Evolutionary conservation across 2,888 invertebrate species (phyloP).

Genomic region (Alentia gelatinosa): DNA sequence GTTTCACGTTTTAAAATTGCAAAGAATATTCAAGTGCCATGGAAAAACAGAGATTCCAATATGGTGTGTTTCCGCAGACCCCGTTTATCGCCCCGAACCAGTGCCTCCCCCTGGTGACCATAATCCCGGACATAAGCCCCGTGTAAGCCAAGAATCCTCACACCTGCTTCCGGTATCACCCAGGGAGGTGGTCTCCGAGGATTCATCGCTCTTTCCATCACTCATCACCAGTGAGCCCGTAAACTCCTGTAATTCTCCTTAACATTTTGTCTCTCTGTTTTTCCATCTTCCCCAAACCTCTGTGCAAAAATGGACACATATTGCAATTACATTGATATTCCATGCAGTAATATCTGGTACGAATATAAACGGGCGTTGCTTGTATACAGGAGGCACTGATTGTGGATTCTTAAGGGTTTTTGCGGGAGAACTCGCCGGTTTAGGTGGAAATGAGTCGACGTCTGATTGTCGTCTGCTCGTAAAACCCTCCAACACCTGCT

Average conservation of each 20-base stretch:
- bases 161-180: slow-evolving; percentile 49
- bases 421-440: background rate
- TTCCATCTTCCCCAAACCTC: background rate
- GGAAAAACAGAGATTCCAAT: background rate
- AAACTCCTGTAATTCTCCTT: background rate
- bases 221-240: background rate
- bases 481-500: background rate
- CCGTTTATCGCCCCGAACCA: background rate
- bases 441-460: background rate
- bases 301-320: too few species aligned
- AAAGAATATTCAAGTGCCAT: too few species aligned
- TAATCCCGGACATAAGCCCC: slow-evolving; percentile 15
- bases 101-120: background rate
- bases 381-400: too few species aligned
- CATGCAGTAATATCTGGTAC: too few species aligned
- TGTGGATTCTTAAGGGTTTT: too few species aligned
- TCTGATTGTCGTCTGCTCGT: background rate
- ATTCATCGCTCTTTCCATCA: slow-evolving; percentile 5
- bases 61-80: background rate
- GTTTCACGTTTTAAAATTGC: too few species aligned
- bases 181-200: background rate
- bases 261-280: background rate
- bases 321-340: too few species aligned
- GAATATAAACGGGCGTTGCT: too few species aligned
- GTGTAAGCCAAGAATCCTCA: slow-evolving; percentile 31